Evolutionary conservation across 2,113 vertebrate genomes (phyloP), one percentile per base, ranked within the genome.

Genomic region (Channa maculata): DNA sequence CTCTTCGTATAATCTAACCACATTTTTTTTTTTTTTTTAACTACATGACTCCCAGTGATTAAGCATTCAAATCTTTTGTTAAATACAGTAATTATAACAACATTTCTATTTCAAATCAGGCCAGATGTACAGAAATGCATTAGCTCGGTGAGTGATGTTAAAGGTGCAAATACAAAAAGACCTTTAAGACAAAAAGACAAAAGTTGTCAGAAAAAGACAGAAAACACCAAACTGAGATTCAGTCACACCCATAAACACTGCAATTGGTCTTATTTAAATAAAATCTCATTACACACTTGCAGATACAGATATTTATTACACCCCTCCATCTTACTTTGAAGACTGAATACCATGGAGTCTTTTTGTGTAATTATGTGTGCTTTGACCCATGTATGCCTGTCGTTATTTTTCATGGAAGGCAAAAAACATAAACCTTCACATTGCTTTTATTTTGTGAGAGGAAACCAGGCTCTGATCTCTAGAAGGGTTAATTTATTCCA

Each of bases 111-210:
- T 43, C 4, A 1, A 68, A 75, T 80, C 64, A 70, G 60, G 24
- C 24, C 67, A 6, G 3, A 61, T 58, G 44, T 43, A 33, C 52
- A 71, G 24, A 57, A 52, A 75, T 57, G 62, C 49, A 8, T 63
- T 55, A 36, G 64, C 44, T 58, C 1, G 38, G 72, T 77, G 36
- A 52, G 62, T 58, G 33, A 68, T 1, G 54, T 59, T 71, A 72
- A 76, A 78, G 34, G 41, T 69, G 71, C 75, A 61, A 5, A 68
- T 77, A 69, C 38, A 50, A 15, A 43, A 8, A 58, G 3, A 4
- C 10, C 44, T 57, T 57, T 41, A 24, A 60, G n/a, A 46, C 24
- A 37, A 14, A 5, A 61, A 62, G 24, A 61, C 24, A 51, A 14
- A 65, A 70, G 41, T 9, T 0, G 1, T 65, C 44, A 37, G 11